Conservation (phyloP, 1,140 invertebrate species). For the Centruroides sculpturatus region DNA sequence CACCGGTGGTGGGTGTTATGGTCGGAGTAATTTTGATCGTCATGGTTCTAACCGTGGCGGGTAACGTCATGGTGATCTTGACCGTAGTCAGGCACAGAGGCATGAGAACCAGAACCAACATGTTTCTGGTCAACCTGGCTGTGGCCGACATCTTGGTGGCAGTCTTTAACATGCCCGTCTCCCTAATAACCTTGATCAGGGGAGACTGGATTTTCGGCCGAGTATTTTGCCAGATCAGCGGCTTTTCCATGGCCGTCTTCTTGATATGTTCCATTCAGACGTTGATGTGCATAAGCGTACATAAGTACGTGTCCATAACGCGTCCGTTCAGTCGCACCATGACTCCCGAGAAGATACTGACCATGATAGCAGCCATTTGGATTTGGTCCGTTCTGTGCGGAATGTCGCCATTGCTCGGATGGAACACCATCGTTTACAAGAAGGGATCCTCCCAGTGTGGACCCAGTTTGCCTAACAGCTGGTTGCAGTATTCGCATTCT, state of each 20-base stretch:
- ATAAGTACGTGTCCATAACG: slow-evolving; percentile 30
- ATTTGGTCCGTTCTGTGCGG: slow-evolving; percentile 29
- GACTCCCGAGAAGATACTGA: slow-evolving; percentile 26
- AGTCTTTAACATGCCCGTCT: slow-evolving; percentile 65
- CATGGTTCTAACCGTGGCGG: slow-evolving; percentile 45
- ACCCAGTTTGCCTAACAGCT: slow-evolving; percentile 26
- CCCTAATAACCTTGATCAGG: slow-evolving; percentile 70
- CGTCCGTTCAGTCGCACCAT: slow-evolving; percentile 29
- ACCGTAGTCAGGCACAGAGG: slow-evolving; percentile 69
- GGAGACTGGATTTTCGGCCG: slow-evolving; percentile 79
- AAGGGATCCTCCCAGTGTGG: slow-evolving; percentile 33
- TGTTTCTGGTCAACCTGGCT: slow-evolving; percentile 83
- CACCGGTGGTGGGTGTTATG: background rate
- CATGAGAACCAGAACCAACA: slow-evolving; percentile 84
- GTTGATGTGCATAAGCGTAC: slow-evolving; percentile 33
- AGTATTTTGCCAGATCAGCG: slow-evolving; percentile 67
- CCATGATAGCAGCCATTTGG: slow-evolving; percentile 33
- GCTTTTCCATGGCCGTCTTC: slow-evolving; percentile 31
- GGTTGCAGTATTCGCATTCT: slow-evolving; percentile 26
- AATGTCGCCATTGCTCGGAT: slow-evolving; percentile 27
- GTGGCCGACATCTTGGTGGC: slow-evolving; percentile 82
- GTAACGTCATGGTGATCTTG: slow-evolving; percentile 72
- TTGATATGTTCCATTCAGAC: slow-evolving; percentile 35
- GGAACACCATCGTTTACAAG: slow-evolving; percentile 29
- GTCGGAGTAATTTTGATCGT: slow-evolving; percentile 17